A percentile compares a stretch with the other conserved stretches of the same genome.
phyloP scores from a whole-genome alignment of 2,113 vertebrate genomes.

The Phrynosoma platyrhinos region DNA sequence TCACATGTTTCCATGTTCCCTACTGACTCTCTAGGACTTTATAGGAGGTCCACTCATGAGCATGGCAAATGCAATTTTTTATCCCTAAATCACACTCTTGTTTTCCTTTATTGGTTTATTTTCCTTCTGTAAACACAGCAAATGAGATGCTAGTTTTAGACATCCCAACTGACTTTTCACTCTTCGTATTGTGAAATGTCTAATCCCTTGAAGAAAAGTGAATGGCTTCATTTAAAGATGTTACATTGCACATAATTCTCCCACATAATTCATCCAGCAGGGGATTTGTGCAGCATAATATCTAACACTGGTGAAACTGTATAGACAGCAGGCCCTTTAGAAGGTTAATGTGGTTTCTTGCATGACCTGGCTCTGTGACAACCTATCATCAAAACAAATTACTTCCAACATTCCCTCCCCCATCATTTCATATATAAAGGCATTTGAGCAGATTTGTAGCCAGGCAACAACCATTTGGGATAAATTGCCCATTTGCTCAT shows the following conservation, averaged over 20 bases:
- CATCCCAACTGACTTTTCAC: conserved; percentile 18
- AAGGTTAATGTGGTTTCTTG: conserved; percentile 23
- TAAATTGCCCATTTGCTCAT: conserved; percentile 56
- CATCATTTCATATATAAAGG: conserved; percentile 57
- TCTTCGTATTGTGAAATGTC: conserved; percentile 16
- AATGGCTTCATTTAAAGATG: conserved; percentile 1
- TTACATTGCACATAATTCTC: not conserved
- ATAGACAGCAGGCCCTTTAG: not conserved
- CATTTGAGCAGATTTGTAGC: conserved; percentile 57
- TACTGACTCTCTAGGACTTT: too few relatives aligned
- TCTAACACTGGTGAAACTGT: not conserved
- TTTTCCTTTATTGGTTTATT: not conserved
- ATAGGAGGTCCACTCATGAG: not conserved
- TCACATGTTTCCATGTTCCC: not conserved
- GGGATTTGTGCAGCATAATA: not conserved
- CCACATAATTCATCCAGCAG: not conserved
- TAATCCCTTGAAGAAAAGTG: conserved; percentile 26
- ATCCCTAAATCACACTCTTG: not conserved
- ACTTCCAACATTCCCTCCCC: conserved; percentile 28
- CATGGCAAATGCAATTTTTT: not conserved
- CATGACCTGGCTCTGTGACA: conserved; percentile 32
- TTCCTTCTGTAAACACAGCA: conserved; percentile 40
- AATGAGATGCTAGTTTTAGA: conserved; percentile 8
- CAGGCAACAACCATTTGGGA: conserved; percentile 68
- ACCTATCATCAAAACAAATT: conserved; percentile 53